Evolutionary conservation across 2,113 vertebrate genomes (phyloP), one percentile per base, ranked within the genome.

Genomic region (Rhizomys pruinosus): DNA sequence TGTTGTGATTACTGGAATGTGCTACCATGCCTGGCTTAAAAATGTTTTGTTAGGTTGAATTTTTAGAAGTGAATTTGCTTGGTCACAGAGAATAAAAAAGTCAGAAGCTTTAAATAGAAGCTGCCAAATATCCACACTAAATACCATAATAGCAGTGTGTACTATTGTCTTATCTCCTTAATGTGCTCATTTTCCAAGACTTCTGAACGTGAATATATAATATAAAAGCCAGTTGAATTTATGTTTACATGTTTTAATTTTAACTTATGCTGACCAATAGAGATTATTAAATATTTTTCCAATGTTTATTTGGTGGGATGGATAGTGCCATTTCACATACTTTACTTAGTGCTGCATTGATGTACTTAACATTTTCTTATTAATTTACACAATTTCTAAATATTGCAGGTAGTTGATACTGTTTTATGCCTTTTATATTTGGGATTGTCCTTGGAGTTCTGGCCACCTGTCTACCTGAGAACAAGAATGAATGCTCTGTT

Each of bases 1-100:
- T 74, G 42, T 34, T 76, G 39, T 29, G 39, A 74, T 76, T 61
- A 74, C 8, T 44, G 19, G 59, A 23, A 74, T 22, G 8, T 74
- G 25, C 7, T 39, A 74, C 7, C 12, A 25, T 74, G 17, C 37
- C n/a, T 32, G 25, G 25, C n/a, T 72, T 84, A 47, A 95, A 92
- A 47, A 42, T 86, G 74, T 37, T 89, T 92, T 73, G 84, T 61
- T 82, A 89, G 16, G 7, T 61, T 84, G 23, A 95, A 84, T 84
- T 79, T n/a, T 7, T 94, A 94, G 59, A 89, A 86, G 42, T 79
- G 19, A 92, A 94, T 82, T 85, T 91, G 20, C n/a, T 80, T 92
- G 80, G 15, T 78, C 57, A 96, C 74, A 94, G 32, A 52, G 7
- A 5, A 82, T 52, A 20, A 91, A 77, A 34, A 77, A 20, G 44